These are phyloP conservation scores for Manduca sexta DNA, from an alignment of 1,140 invertebrate species.

Conservation along the genomic window DNA sequence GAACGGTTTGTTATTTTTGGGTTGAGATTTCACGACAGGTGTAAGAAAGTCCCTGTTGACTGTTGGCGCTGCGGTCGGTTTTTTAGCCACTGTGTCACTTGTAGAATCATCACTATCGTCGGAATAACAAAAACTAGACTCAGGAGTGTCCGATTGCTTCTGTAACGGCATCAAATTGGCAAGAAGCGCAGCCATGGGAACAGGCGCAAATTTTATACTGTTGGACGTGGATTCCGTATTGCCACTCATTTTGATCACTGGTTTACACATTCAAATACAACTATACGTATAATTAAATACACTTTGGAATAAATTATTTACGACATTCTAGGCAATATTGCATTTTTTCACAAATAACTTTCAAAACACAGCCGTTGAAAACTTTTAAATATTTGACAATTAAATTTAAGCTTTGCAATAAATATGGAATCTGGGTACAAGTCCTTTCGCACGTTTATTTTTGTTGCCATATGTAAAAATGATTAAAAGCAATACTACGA, in stretches of 20 bases:
- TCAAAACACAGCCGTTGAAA: no score
- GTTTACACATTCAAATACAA: neutral
- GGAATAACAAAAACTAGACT: constrained; percentile 35
- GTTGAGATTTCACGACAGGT: constrained; percentile 29
- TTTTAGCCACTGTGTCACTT: constrained; percentile 34
- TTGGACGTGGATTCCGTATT: constrained; percentile 56
- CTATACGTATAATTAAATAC: neutral
- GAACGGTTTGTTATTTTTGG: constrained; percentile 31
- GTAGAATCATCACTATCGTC: constrained; percentile 49
- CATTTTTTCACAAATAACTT: no score
- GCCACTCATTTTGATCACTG: constrained; percentile 37
- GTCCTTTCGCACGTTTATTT: no score
- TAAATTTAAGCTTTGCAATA: no score
- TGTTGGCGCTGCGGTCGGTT: constrained; percentile 24
- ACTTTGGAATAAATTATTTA: no score
- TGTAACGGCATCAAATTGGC: constrained; percentile 56
- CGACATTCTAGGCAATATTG: no score
- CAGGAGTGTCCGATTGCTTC: constrained; percentile 35
- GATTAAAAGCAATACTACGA: no score
- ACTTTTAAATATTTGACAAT: no score
- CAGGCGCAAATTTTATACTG: constrained; percentile 61
- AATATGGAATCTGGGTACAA: no score
- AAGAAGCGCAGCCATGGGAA: constrained; percentile 62
- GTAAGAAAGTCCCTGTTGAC: constrained; percentile 30
- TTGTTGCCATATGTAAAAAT: no score